phyloP scores from a whole-genome alignment of 2,113 vertebrate species.

The Dunckerocampus dactyliophorus region DNA sequence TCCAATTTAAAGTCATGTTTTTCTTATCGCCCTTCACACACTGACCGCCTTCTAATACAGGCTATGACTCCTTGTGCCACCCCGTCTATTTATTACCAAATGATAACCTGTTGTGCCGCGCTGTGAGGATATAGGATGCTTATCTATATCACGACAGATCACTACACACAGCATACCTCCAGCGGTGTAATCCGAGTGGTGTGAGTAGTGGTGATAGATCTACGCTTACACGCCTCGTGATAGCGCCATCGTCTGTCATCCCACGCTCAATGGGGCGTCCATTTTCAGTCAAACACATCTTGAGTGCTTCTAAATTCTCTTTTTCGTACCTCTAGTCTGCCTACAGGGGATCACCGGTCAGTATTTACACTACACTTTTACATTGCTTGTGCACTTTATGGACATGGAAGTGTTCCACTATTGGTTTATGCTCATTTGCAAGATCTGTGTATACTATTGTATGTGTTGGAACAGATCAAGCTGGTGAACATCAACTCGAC shows the following conservation, averaged over 20 bases:
- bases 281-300: slow-evolving; percentile 41
- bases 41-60: slow-evolving; percentile 4
- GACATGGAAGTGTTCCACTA: background rate
- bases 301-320: slow-evolving; percentile 34
- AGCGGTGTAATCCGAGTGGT: slow-evolving; percentile 55
- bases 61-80: too few species aligned
- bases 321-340: slow-evolving; percentile 76
- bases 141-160: slow-evolving; percentile 38
- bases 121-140: slow-evolving; percentile 41
- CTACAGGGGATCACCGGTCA: slow-evolving; percentile 98
- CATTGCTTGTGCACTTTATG: slow-evolving; percentile 2
- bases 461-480: slow-evolving; percentile 80
- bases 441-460: too few species aligned
- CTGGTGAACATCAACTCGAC: slow-evolving; percentile 98
- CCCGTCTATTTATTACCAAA: slow-evolving; percentile 22
- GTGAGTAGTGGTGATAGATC: slow-evolving; percentile 55
- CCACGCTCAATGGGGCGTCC: slow-evolving; percentile 46
- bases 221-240: slow-evolving; percentile 48
- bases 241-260: slow-evolving; percentile 38
- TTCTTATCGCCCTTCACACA: slow-evolving; percentile 45
- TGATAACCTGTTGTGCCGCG: slow-evolving; percentile 51
- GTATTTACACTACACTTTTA: slow-evolving; percentile 66
- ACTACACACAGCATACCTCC: slow-evolving; percentile 34
- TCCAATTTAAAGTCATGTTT: slow-evolving; percentile 49
- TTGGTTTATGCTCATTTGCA: too few species aligned